Evolutionary conservation across 92 coral and sea anemone genomes (phyloP).

Genomic region (Montipora capitata): DNA sequence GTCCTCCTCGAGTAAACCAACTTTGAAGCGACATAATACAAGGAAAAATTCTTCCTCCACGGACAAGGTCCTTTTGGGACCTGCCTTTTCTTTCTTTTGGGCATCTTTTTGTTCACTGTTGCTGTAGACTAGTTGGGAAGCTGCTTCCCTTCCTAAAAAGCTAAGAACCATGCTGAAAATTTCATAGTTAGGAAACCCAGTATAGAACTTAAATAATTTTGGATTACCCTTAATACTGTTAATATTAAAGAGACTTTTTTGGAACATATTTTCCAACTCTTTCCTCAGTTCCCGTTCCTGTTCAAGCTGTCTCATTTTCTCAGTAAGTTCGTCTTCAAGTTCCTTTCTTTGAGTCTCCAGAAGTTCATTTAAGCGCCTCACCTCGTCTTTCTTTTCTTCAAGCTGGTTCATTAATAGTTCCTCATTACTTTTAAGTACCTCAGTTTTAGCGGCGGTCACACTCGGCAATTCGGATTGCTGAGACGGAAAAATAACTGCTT

Average conservation of each 20-base stretch:
- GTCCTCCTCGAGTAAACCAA: conserved; percentile 67
- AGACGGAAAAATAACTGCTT: neutral
- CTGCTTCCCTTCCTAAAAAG: conserved; percentile 71
- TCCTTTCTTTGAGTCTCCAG: conserved; percentile 9
- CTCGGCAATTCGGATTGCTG: neutral
- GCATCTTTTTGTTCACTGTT: conserved; percentile 36
- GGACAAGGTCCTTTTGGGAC: conserved; percentile 46
- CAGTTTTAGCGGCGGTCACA: neutral
- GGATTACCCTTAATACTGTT: conserved; percentile 36
- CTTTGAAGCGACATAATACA: conserved; percentile 53
- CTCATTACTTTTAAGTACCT: conserved; percentile 8
- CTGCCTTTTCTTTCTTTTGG: conserved; percentile 33
- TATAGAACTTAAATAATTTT: neutral
- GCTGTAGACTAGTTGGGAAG: conserved; percentile 37
- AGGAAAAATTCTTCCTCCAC: conserved; percentile 64
- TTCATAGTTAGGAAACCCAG: conserved; percentile 7
- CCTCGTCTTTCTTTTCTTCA: conserved; percentile 17
- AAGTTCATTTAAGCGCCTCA: conserved; percentile 6
- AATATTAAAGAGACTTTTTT: conserved; percentile 15
- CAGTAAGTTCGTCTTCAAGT: conserved; percentile 7
- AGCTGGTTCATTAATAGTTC: conserved; percentile 9
- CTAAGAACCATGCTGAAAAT: conserved; percentile 38
- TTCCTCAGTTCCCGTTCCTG: conserved; percentile 14
- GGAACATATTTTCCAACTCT: conserved; percentile 14
- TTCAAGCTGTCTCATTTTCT: conserved; percentile 21